These are phyloP conservation scores for Holcopasites calliopsidis DNA, from an alignment of 1,140 invertebrate species.

Conservation along the genomic window DNA sequence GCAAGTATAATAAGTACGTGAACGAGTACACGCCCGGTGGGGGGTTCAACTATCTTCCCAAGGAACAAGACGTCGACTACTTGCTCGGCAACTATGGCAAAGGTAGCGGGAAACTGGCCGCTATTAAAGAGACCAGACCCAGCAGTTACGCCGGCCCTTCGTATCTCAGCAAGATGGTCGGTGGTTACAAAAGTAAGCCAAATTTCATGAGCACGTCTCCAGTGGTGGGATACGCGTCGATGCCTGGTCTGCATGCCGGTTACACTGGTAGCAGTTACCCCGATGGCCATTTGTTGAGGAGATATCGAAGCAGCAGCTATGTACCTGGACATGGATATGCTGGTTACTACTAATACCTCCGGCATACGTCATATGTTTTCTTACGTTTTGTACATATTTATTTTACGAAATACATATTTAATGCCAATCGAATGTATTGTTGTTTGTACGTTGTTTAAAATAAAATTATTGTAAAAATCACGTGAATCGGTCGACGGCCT, in stretches of 20 bases:
- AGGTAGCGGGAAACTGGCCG: conserved; percentile 46
- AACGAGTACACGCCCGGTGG: conserved; percentile 41
- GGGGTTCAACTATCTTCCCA: conserved; percentile 44
- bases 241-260: neutral
- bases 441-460: conserved; percentile 28
- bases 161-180: conserved; percentile 1
- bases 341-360: conserved; percentile 10
- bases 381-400: conserved; percentile 55
- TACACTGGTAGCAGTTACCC: conserved; percentile 22
- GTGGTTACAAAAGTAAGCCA: conserved; percentile 39
- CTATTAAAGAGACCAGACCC: conserved; percentile 56
- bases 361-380: neutral
- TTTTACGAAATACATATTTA: conserved; percentile 46
- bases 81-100: conserved; percentile 45
- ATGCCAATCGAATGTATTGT: neutral
- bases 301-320: conserved; percentile 39
- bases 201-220: conserved; percentile 17
- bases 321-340: conserved; percentile 25
- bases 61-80: conserved; percentile 47
- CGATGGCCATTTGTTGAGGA: conserved; percentile 19
- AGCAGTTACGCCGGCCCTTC: conserved; percentile 29
- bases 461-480: conserved; percentile 25
- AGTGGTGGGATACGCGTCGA: conserved; percentile 15
- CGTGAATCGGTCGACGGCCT: neutral
- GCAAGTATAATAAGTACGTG: conserved; percentile 44